Percentiles rank a stretch among this genome's conserved stretches.
These are phyloP conservation scores for Ammodytes marinus DNA, from an alignment of 2,113 vertebrate species.

Conservation along the genomic window DNA sequence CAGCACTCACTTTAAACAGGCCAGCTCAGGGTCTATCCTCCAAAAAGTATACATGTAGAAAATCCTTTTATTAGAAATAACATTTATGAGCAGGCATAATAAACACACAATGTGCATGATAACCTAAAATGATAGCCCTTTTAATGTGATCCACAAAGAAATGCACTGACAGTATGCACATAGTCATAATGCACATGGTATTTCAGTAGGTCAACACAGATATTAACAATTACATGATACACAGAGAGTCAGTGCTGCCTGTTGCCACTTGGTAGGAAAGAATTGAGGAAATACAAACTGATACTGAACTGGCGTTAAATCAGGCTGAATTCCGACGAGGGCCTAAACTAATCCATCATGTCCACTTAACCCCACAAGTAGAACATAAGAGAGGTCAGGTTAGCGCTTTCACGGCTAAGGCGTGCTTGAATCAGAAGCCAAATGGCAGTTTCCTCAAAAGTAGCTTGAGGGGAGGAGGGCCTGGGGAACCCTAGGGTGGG, in stretches of 20 bases:
- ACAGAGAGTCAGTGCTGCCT: constrained; percentile 23
- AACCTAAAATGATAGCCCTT: constrained; percentile 29
- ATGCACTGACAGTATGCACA: background rate
- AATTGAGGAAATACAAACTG: constrained; percentile 33
- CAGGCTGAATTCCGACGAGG: constrained; percentile 63
- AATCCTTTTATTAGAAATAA: too few relatives aligned
- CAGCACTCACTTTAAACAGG: constrained; percentile 80
- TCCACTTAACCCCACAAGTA: constrained; percentile 80
- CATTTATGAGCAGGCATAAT: background rate
- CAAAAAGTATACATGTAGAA: constrained; percentile 35
- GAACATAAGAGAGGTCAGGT: constrained; percentile 76
- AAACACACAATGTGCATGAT: constrained; percentile 37
- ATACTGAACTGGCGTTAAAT: constrained; percentile 55
- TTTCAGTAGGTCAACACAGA: constrained; percentile 1
- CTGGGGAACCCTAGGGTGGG: constrained; percentile 67
- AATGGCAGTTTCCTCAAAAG: constrained; percentile 76
- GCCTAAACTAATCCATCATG: constrained; percentile 79
- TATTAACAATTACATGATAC: constrained; percentile 3
- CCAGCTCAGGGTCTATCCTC: constrained; percentile 60
- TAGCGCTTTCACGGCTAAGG: constrained; percentile 62
- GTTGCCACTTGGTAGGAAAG: constrained; percentile 25
- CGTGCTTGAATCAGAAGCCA: constrained; percentile 57
- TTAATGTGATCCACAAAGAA: constrained; percentile 3
- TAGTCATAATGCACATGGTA: background rate
- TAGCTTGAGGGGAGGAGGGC: constrained; percentile 75